Base-by-base conservation (phyloP, 2,888 invertebrate genomes). In the Acanthopleura granulata region DNA sequence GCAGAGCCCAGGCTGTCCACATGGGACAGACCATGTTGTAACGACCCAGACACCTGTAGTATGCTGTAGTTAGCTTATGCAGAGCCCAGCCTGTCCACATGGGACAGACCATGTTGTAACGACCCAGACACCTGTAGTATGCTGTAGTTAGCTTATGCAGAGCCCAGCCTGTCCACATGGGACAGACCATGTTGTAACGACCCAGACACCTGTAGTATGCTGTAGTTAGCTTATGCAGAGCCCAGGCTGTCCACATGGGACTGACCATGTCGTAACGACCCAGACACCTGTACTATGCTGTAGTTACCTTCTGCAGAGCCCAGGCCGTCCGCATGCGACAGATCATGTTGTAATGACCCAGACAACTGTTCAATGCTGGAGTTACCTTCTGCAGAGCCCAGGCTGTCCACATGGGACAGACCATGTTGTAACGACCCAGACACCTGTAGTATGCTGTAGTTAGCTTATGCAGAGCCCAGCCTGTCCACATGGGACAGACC, bases 221-320 rank as follows among this genome's bases (percentile, higher is more conserved):
- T 40, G 40, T 40, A 40, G 40, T 57, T 74, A 85, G 88, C 85
- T 86, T 88, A 76, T 89, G 88, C 25, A 89, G 79, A 57, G 83
- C 77, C 89, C 89, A 89, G 1, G 89, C 89, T 49, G 88, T 86
- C 22, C 82, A 82, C 72, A 81, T 73, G 0, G 89, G 89, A 78
- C 89, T 88, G 4, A 86, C 85, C 11, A 89, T 78, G 74, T 89
- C 89, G 79, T 89, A 89, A 9, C 88, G 81, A 6, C 89, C 88
- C 40, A 12, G n/a, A 57, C 16, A 18, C 73, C 40, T 40, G 40
- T 40, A 40, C 40, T 40, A 40, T 40, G 9, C 40, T 40, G 40
- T 40, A 40, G 40, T 57, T 74, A 85, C 89, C 85, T 86, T 88
- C 75, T 88, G 88, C 25, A 89, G 79, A 57, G 83, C 77, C 89